Evolutionary conservation across 2,113 vertebrate species (phyloP), one percentile per base, ranked within the genome.

Genomic region (Penelope pileata): DNA sequence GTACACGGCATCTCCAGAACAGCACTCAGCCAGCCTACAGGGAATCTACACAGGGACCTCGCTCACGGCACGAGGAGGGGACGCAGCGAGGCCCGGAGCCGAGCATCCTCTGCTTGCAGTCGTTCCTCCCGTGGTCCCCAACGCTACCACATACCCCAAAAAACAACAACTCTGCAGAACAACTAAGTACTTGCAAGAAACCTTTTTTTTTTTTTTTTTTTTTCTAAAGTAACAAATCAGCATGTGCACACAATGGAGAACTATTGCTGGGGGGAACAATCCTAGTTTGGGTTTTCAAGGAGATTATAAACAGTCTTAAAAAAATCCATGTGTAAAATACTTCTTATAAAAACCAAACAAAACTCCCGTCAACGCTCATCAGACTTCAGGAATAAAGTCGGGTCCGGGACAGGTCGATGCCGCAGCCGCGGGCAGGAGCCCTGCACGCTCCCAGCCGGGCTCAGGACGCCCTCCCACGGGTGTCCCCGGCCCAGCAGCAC

Each of bases 201-300:
- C 79, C 90, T 92, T 89, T 91, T 91, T n/a, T n/a, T n/a, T n/a
- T n/a, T n/a, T n/a, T n/a, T n/a, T n/a, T n/a, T n/a, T n/a, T n/a
- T n/a, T n/a, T n/a, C n/a, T n/a, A n/a, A n/a, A 95, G 94, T 85
- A 96, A 97, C 95, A 96, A 95, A 92, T 92, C 93, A 86, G 95
- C 91, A 90, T 94, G 94, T 95, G 91, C 95, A 96, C 94, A 97
- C 96, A 94, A 73, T 85, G 90, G 91, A 72, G 88, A 96, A 92
- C 96, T 95, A 94, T 83, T 88, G 95, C 93, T 67, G 94, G 94
- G 79, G 92, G 78, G 11, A 84, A 81, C 67, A 75, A 86, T 84
- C 51, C 92, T 96, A 96, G 42, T 67, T 80, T 12, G 51, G 89
- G 89, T 42, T 94, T 69, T 82, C 82, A 74, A 91, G 93, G 88